Evolutionary conservation across 2,113 vertebrate species (phyloP).

Genomic region (Periophthalmus modestus): DNA sequence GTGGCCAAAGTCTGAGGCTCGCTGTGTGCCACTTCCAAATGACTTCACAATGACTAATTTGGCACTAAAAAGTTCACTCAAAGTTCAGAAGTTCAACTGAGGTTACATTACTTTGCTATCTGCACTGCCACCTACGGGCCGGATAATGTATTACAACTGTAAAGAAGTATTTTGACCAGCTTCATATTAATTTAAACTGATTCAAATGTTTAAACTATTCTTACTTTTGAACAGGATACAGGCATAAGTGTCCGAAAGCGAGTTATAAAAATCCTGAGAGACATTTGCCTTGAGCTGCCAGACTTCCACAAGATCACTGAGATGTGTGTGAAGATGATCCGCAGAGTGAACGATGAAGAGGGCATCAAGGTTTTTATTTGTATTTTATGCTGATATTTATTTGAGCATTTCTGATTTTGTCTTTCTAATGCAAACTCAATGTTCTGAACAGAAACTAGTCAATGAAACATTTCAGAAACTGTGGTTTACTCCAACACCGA

Average conservation of each 20-base stretch:
- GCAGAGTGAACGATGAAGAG: constrained; percentile 97
- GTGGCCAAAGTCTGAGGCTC: background rate
- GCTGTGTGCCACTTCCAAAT: background rate
- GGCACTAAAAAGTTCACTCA: constrained; percentile 21
- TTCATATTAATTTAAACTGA: background rate
- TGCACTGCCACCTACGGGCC: constrained; percentile 33
- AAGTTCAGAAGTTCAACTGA: constrained; percentile 31
- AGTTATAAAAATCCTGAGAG: constrained; percentile 97
- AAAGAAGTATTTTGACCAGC: background rate
- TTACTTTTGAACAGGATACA: constrained; percentile 83
- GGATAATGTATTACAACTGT: constrained; percentile 22
- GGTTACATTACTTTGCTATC: constrained; percentile 22
- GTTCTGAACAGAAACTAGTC: constrained; percentile 88
- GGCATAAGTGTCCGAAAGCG: constrained; percentile 98
- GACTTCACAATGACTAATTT: background rate
- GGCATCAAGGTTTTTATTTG: constrained; percentile 91
- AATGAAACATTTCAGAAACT: constrained; percentile 99
- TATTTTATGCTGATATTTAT: background rate
- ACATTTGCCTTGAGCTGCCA: constrained; percentile 97
- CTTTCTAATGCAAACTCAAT: background rate
- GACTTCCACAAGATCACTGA: constrained; percentile 97
- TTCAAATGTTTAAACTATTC: background rate
- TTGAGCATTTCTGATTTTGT: background rate
- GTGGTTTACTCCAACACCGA: constrained; percentile 96
- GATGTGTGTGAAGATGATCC: constrained; percentile 99